Base-by-base conservation (phyloP, 2,797 vertebrate species). In the Chrosomus eos region DNA sequence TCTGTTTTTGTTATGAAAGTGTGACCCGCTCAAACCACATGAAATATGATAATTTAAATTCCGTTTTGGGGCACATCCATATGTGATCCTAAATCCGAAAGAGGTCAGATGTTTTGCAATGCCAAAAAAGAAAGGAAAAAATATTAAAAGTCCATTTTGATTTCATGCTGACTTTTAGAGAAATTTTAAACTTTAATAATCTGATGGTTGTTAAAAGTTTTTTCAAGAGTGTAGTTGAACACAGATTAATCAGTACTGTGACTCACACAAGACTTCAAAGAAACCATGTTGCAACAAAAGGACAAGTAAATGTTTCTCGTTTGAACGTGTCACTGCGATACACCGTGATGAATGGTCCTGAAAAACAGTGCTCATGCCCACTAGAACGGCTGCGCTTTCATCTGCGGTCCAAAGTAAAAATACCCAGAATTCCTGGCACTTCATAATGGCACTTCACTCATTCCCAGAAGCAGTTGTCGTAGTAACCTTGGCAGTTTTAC, bases 401-500 rank as follows among this genome's bases (percentile, higher is more conserved):
- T 92, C 90, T 90, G 89, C 70, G 36, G 88, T 90, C 88, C 88
- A 90, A 90, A 89, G 89, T 90, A 88, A 88, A 84, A 86, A 85
- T 91, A 90, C 90, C 91, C 90, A 90, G 88, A 85, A 90, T 91
- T 87, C 90, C 88, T 87, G 88, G 91, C 88, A 83, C 88, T 70
- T 77, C 85, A 87, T 89, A 89, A 89, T 89, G 89, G 45, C 45
- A 48, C 45, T 48, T 48, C 88, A 88, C 86, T 82, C 83, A 82
- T 90, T 92, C 91, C 91, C 88, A 90, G 88, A 90, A 89, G 89
- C 90, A 89, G 91, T 90, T 91, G 90, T 90, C 88, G 88, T 90
- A 86, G 90, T 92, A 92, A 91, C 91, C 88, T 90, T 92, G 91
- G 90, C 90, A 92, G 90, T 87, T 88, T 90, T 89, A 87, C 86